Conservation (phyloP, 2,888 invertebrate genomes). For the Netelia melanura region DNA sequence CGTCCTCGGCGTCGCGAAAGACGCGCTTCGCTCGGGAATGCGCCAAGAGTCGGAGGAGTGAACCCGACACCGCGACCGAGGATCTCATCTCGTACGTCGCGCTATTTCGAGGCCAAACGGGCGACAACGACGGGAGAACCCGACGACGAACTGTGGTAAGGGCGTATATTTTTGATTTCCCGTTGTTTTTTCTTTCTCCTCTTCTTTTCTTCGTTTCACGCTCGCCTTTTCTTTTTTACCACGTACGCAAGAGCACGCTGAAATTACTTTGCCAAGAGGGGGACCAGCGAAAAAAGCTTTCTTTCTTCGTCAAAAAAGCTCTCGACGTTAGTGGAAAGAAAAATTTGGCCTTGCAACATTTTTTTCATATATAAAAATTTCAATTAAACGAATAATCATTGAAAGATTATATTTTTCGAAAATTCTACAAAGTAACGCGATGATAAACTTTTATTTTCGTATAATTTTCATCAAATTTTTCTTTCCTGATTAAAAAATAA, state of each 20-base stretch:
- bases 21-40: conserved; percentile 62
- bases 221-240: conserved; percentile 23
- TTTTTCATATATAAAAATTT: no score
- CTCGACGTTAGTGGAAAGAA: background rate
- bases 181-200: background rate
- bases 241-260: conserved; percentile 34
- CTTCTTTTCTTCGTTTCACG: conserved; percentile 13
- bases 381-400: background rate
- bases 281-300: conserved; percentile 18
- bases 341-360: no score
- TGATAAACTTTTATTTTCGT: background rate
- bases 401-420: no score
- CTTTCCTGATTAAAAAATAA: background rate
- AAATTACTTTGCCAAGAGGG: conserved; percentile 56
- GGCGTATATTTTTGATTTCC: conserved; percentile 26
- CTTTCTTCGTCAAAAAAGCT: conserved; percentile 22
- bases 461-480: background rate
- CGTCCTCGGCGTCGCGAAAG: conserved; percentile 57
- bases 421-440: no score
- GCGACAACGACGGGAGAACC: conserved; percentile 56
- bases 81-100: conserved; percentile 64
- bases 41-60: conserved; percentile 65
- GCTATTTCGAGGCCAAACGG: conserved; percentile 79
- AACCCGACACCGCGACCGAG: conserved; percentile 68
- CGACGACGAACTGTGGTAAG: conserved; percentile 51